A percentile compares a stretch with the other conserved stretches of the same genome.
Evolutionary conservation across 2,797 vertebrate genomes (phyloP).

Genomic region (Anas georgica): DNA sequence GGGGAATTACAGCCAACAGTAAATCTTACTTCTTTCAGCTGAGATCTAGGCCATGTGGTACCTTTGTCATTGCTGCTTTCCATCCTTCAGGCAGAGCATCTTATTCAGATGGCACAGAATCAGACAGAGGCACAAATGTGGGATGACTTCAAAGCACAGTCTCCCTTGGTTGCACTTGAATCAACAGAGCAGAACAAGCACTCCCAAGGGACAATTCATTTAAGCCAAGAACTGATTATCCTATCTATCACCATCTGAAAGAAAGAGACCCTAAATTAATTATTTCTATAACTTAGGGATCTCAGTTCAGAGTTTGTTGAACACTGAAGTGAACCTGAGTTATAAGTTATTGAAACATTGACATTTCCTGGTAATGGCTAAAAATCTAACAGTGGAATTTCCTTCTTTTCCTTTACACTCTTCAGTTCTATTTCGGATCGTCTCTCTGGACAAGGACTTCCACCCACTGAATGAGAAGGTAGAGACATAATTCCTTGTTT

Average conservation of each 20-base stretch:
- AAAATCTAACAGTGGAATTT: conserved; percentile 42
- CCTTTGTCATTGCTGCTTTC: background rate
- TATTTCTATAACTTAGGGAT: background rate
- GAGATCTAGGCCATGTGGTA: background rate
- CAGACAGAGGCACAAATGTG: too few relatives aligned
- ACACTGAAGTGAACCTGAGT: background rate
- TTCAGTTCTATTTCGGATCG: conserved; percentile 85
- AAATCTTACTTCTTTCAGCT: background rate
- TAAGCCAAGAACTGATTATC: background rate
- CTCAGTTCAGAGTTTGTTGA: background rate
- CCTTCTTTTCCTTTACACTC: conserved; percentile 18
- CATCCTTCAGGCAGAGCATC: background rate
- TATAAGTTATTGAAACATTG: background rate
- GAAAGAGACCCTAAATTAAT: background rate
- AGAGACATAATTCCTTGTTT: conserved; percentile 8
- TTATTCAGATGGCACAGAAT: background rate
- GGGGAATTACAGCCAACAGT: background rate
- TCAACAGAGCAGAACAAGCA: background rate
- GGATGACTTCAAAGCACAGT: background rate
- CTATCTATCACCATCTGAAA: background rate
- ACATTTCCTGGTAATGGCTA: background rate
- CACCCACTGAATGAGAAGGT: conserved; percentile 75
- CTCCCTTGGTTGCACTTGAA: background rate
- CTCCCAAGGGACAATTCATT: background rate
- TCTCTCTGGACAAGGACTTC: conserved; percentile 81